Conservation (phyloP, 2,797 vertebrate species). For the Lacerta viridis region DNA sequence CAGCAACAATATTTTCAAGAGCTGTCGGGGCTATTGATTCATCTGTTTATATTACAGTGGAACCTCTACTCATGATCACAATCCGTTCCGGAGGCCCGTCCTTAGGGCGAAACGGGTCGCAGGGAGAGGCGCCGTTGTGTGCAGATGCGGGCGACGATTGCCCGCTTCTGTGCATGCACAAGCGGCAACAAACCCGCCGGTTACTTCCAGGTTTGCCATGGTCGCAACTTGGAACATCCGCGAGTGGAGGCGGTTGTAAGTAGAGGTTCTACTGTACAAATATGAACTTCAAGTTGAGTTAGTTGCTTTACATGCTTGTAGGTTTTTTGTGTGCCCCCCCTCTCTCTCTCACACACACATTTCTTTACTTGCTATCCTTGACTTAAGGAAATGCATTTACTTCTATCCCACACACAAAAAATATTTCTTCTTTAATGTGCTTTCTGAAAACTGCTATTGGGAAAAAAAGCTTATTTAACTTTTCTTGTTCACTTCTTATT, state of each 20-base stretch:
- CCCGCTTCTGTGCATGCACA: too few relatives aligned
- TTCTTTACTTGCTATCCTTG: neutral
- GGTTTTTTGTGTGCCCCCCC: too few relatives aligned
- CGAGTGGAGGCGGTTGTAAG: too few relatives aligned
- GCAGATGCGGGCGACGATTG: too few relatives aligned
- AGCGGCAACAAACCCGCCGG: too few relatives aligned
- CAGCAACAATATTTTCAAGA: neutral
- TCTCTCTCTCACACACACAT: too few relatives aligned
- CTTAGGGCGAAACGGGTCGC: too few relatives aligned
- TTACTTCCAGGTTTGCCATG: too few relatives aligned
- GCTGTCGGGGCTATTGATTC: neutral
- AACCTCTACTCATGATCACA: too few relatives aligned
- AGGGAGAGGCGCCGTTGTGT: too few relatives aligned
- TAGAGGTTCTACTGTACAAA: neutral
- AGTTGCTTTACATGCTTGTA: neutral
- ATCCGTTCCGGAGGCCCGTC: too few relatives aligned
- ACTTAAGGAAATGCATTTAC: neutral
- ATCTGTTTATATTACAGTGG: neutral
- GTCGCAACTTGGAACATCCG: too few relatives aligned
- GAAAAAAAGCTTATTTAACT: conserved; percentile 77
- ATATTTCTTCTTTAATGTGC: conserved; percentile 29
- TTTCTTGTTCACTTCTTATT: conserved; percentile 83
- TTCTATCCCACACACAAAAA: neutral
- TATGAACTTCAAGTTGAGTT: neutral
- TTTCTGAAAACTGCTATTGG: conserved; percentile 49